Evolutionary conservation across 2,797 vertebrate genomes (phyloP).

Genomic region (Enoplosus armatus): DNA sequence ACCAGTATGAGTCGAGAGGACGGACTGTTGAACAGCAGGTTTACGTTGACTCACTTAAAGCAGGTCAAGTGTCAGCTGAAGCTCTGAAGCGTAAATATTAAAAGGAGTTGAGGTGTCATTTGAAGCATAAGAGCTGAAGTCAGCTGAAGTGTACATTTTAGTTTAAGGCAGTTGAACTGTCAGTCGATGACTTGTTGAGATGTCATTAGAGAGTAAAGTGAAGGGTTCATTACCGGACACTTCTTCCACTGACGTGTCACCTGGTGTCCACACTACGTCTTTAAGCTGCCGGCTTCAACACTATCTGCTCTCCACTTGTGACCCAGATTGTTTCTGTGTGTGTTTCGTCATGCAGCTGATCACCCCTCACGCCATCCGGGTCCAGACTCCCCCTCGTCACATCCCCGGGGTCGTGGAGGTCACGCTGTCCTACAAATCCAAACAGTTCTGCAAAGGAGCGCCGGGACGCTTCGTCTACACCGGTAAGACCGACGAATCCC

Average conservation of each 20-base stretch:
- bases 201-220: too few species aligned
- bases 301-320: background rate
- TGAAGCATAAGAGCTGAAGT: background rate
- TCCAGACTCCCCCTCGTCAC: conserved; percentile 95
- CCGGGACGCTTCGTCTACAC: conserved; percentile 96
- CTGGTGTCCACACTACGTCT: too few species aligned
- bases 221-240: too few species aligned
- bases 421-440: conserved; percentile 96
- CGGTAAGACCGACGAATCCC: conserved; percentile 80
- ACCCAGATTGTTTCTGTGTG: background rate
- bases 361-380: conserved; percentile 95
- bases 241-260: too few species aligned
- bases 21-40: too few species aligned
- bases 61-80: background rate
- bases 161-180: too few species aligned
- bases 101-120: background rate
- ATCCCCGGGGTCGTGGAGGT: conserved; percentile 97
- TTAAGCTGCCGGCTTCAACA: background rate
- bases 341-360: conserved; percentile 86
- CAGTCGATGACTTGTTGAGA: too few species aligned
- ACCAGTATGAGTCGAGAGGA: background rate
- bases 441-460: conserved; percentile 97
- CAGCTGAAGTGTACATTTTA: background rate
- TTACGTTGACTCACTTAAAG: background rate
- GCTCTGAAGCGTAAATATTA: background rate